Percentiles rank a stretch among this genome's conserved stretches.
Evolutionary conservation across 37 sponge, comb jelly and placozoan species (phyloP).

Genomic region (Mnemiopsis leidyi): DNA sequence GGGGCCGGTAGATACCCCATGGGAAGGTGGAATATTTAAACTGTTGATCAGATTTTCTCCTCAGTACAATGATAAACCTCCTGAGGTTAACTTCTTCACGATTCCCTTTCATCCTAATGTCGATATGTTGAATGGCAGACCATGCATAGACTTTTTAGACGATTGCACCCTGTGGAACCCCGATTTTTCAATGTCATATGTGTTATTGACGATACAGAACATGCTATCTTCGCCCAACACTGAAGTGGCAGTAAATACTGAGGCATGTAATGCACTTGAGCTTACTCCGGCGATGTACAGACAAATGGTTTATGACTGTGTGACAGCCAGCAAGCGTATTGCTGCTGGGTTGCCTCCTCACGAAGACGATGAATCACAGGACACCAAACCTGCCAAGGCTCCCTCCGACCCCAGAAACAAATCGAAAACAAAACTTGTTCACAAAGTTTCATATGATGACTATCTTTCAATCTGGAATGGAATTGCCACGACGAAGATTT

Average conservation of each 20-base stretch:
- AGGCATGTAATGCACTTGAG: conserved; percentile 53
- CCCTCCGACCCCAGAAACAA: conserved; percentile 15
- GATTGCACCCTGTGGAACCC: conserved; percentile 50
- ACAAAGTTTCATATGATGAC: conserved; percentile 22
- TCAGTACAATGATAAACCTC: conserved; percentile 65
- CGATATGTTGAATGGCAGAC: conserved; percentile 64
- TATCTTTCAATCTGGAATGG: conserved; percentile 58
- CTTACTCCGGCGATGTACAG: conserved; percentile 46
- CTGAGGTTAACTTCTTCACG: conserved; percentile 52
- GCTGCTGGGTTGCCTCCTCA: conserved; percentile 61
- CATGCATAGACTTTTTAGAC: conserved; percentile 65
- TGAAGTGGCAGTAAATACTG: conserved; percentile 29
- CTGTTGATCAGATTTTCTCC: conserved; percentile 56
- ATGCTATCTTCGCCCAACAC: conserved; percentile 32
- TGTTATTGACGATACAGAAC: conserved; percentile 52
- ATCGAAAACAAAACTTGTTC: not conserved
- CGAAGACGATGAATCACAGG: conserved; percentile 39
- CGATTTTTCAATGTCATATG: conserved; percentile 33
- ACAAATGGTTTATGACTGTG: conserved; percentile 65
- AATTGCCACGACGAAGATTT: conserved; percentile 37
- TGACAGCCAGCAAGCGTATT: conserved; percentile 65
- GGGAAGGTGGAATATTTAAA: conserved; percentile 63
- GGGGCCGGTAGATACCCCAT: conserved; percentile 41
- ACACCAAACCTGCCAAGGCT: not conserved
- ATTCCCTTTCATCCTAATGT: conserved; percentile 67